Percentiles rank a stretch among this genome's conserved stretches.
Evolutionary conservation across 2,113 vertebrate genomes (phyloP).

Genomic region (Eptesicus fuscus): DNA sequence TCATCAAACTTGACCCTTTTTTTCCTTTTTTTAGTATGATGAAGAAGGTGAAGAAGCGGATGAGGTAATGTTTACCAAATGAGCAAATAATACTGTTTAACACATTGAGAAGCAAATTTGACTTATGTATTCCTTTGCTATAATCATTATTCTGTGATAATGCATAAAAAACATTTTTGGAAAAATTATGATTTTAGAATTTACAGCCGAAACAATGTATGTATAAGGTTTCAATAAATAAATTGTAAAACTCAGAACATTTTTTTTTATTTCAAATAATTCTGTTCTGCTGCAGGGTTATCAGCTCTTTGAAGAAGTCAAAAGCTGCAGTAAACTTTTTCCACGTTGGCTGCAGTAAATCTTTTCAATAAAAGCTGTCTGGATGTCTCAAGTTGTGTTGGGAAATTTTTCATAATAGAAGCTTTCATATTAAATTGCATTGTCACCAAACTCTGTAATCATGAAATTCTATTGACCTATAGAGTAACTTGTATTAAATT

Average conservation of each 20-base stretch:
- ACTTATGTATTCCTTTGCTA: constrained; percentile 65
- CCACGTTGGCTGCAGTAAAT: constrained; percentile 79
- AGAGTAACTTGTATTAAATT: constrained; percentile 70
- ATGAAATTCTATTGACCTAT: constrained; percentile 67
- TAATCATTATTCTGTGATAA: constrained; percentile 66
- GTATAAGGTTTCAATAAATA: constrained; percentile 78
- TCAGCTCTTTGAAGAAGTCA: constrained; percentile 81
- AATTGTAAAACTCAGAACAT: constrained; percentile 76
- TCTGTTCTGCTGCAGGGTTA: constrained; percentile 79
- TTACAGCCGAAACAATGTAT: constrained; percentile 74
- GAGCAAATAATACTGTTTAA: constrained; percentile 58
- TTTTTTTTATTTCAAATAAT: constrained; percentile 80
- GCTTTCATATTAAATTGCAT: constrained; percentile 73
- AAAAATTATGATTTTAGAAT: constrained; percentile 62
- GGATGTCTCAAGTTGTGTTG: constrained; percentile 78
- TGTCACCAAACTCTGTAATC: constrained; percentile 71
- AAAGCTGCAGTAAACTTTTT: constrained; percentile 80
- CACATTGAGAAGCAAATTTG: constrained; percentile 61
- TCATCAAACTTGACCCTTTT: constrained; percentile 45
- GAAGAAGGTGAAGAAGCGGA: constrained; percentile 99
- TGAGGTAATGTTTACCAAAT: constrained; percentile 88
- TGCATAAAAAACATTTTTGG: constrained; percentile 59
- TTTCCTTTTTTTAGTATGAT: constrained; percentile 89
- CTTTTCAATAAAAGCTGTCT: constrained; percentile 78
- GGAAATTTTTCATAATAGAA: constrained; percentile 77